Base-by-base conservation (phyloP, 2,888 invertebrate genomes). In the Yponomeuta cagnagella region DNA sequence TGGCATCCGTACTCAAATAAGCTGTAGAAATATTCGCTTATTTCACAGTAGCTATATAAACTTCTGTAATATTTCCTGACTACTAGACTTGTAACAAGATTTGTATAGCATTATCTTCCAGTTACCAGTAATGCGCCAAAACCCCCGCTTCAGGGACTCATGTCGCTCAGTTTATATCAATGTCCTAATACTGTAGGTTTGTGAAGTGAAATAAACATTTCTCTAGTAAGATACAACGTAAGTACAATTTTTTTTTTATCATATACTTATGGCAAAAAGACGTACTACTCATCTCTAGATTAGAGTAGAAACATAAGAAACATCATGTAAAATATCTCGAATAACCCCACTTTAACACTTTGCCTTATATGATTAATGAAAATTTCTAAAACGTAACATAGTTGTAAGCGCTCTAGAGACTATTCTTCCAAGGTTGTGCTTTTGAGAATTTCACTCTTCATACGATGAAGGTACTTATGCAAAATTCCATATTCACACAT, bases 361-460 rank as follows among this genome's bases (percentile, higher is more conserved):
- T 91, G 91, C 91, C 91, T 91, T 91, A 91, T 87, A 87, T 79
- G 77, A 89, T 84, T 86, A 85, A 84, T 82, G 80, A 81, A 63
- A 69, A 58, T 69, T 58, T 69, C 83, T 88, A 86, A 86, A 88
- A 48, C 63, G 15, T 52, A 67, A 23, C 43, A 70, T 65, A 71
- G 71, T 48, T 10, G 81, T 91, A 92, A 91, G 90, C 79, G 87
- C 89, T 88, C 84, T 91, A 92, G 90, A 77, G 90, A 90, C 89
- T 90, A 90, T 89, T 92, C 90, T 90, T 91, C 91, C 90, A 91
- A 87, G 91, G 91, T 92, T 91, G 91, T 91, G 91, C 91, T 90
- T 91, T 89, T 89, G 90, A 89, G 88, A 89, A 85, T 87, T 89
- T 88, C 84, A 85, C 86, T 79, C 80, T 70, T 64, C 64, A 31